Base-by-base conservation (phyloP, 2,113 vertebrate genomes). In the Xiphophorus hellerii region DNA sequence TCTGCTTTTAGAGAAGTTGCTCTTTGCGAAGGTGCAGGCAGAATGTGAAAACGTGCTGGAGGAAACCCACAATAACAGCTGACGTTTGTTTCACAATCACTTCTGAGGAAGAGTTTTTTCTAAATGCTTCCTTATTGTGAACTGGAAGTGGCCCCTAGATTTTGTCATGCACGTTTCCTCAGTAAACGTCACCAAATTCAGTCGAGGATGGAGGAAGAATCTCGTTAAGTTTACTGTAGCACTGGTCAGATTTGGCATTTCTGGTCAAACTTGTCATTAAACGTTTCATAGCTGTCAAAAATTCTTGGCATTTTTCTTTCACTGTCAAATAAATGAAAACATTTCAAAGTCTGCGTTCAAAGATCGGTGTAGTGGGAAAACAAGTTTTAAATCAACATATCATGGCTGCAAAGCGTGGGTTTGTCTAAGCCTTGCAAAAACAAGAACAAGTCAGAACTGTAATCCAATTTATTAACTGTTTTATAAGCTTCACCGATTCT, bases 11-110 rank as follows among this genome's bases (percentile, higher is more conserved):
- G 33, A 66, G 71, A 48, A 70, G 33, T 6, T 54, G 29, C 33
- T 62, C 39, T n/a, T 33, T n/a, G 33, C 4, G 3, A 58, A 37
- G 64, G 33, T 14, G 64, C 33, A 0, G 35, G 12, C 29, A 8
- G 65, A 58, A 44, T 74, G 72, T n/a, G 31, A 79, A 70, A 63
- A 60, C 2, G 63, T 69, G 30, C 51, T 44, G 48, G 13, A 69
- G 68, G 20, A 39, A 35, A 39, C 0, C 33, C 4, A 65, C 30
- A 22, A 14, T 48, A 29, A 82, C 60, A 35, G 35, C 62, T 2
- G 42, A 70, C 67, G 66, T 62, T 31, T 27, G 68, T 89, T 87
- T 90, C 84, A 82, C 74, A 87, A 88, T 48, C 25, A 74, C 62
- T 73, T 84, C 66, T 76, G 28, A 2, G 1, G 63, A 81, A 62